Base-by-base conservation (phyloP, 2,797 vertebrate genomes). In the Gambusia yucatana region DNA sequence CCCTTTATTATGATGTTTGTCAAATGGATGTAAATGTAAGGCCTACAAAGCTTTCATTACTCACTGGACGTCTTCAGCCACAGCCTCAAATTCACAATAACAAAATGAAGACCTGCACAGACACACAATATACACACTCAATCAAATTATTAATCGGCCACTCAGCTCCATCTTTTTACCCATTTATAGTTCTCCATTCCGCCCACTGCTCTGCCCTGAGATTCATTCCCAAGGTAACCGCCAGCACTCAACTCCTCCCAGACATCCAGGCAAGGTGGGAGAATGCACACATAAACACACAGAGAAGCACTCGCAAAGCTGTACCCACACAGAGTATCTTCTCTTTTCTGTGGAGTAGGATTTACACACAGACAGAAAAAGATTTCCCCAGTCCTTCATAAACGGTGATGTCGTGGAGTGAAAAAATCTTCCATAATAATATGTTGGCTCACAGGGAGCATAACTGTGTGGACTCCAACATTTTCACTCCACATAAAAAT, bases 201-300 rank as follows among this genome's bases (percentile, higher is more conserved):
- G 79, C 87, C 83, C 82, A 82, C 52, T 50, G 78, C 83, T 87
- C 82, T 91, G 85, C 84, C 87, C 87, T 75, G 79, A 88, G 86
- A 88, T 80, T 80, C 75, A 93, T 94, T 20, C 67, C 87, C 91
- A 89, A 83, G 91, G 91, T 88, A 93, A 93, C 92, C 77, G 65
- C 78, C 89, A 86, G 82, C 84, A 83, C 87, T 89, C 82, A 79
- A 82, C 82, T 77, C 80, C 78, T 83, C 71, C 72, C 80, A 92
- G 91, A 92, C 90, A 88, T 91, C 73, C 86, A 85, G 90, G 91
- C 88, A 93, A 93, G 88, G 86, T 93, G 79, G 88, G 61, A 28
- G 48, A 72, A 83, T 22, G n/a, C 25, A 39, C 41, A 77, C n/a
- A 50, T 63, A 59, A 61, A 76, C 16, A 6, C 39, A 28, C 61